Evolutionary conservation across 2,888 invertebrate genomes (phyloP).

Genomic region (Mythimna albipuncta): DNA sequence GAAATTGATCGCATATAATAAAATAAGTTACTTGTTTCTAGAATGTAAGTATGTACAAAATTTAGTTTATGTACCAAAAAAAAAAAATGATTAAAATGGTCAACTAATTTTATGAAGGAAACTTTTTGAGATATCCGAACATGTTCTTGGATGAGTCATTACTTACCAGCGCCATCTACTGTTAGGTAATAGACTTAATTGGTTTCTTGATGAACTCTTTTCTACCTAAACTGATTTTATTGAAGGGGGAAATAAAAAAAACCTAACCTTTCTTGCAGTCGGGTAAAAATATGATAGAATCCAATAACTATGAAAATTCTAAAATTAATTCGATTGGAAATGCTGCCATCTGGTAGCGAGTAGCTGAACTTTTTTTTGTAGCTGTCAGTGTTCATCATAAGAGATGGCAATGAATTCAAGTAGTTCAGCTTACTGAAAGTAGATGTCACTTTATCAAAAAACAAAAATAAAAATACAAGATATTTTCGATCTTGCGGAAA

Average conservation of each 20-base stretch:
- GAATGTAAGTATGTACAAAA: background rate
- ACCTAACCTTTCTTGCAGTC: too few species aligned
- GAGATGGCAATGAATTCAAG: fast-evolving
- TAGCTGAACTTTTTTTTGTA: background rate
- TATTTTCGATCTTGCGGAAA: too few species aligned
- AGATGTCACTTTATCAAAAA: conserved; percentile 3
- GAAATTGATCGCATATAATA: background rate
- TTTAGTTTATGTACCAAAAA: background rate
- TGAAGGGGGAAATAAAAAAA: background rate
- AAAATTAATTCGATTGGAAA: background rate
- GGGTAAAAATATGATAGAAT: too few species aligned
- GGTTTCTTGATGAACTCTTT: background rate
- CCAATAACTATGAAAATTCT: background rate
- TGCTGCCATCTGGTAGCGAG: conserved; percentile 15
- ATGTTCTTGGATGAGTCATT: background rate
- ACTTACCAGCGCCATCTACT: conserved; percentile 21
- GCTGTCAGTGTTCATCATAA: fast-evolving
- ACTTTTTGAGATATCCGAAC: conserved; percentile 32
- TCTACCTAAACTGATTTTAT: background rate
- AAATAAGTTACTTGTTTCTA: background rate
- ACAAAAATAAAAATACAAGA: too few species aligned
- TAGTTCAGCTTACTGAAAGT: background rate
- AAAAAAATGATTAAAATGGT: too few species aligned
- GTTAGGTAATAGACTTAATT: background rate
- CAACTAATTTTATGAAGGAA: too few species aligned